These are phyloP conservation scores for Formica aserva DNA, from an alignment of 2,888 invertebrate genomes.

Conservation along the genomic window DNA sequence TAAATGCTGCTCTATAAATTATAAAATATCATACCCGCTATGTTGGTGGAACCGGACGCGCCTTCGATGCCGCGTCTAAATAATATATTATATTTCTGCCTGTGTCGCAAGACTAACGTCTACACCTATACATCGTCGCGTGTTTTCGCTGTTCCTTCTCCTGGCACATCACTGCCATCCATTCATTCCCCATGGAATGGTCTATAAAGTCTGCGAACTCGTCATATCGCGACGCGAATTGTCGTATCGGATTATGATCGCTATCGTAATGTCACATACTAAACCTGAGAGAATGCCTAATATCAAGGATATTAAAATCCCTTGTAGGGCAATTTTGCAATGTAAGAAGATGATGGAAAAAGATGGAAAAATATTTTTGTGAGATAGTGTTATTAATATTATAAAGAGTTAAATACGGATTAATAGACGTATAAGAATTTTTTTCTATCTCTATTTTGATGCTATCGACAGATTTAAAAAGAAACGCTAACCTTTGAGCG, in stretches of 20 bases:
- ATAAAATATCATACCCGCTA: conserved; percentile 61
- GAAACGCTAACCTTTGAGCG: background rate
- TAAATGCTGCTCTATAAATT: conserved; percentile 63
- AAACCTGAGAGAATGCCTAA: background rate
- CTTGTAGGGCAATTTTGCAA: background rate
- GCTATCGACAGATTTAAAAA: background rate
- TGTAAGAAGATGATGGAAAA: background rate
- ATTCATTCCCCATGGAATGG: conserved; percentile 24
- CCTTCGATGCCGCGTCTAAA: conserved; percentile 50
- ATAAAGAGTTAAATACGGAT: background rate
- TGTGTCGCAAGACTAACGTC: conserved; percentile 53
- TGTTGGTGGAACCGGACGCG: conserved; percentile 54
- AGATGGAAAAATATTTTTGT: background rate
- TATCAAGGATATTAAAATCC: background rate
- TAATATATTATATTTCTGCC: conserved; percentile 62
- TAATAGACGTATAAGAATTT: background rate
- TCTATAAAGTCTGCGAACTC: conserved; percentile 48
- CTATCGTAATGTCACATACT: background rate
- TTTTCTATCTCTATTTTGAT: background rate
- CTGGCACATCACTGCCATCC: conserved; percentile 13
- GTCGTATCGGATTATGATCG: conserved; percentile 48
- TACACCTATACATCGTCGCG: conserved; percentile 9
- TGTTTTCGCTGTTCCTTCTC: background rate
- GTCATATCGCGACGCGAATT: conserved; percentile 23
- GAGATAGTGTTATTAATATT: background rate